Evolutionary conservation across 2,888 invertebrate genomes (phyloP), one percentile per base, ranked within the genome.

Genomic region (Acanthopleura granulata): DNA sequence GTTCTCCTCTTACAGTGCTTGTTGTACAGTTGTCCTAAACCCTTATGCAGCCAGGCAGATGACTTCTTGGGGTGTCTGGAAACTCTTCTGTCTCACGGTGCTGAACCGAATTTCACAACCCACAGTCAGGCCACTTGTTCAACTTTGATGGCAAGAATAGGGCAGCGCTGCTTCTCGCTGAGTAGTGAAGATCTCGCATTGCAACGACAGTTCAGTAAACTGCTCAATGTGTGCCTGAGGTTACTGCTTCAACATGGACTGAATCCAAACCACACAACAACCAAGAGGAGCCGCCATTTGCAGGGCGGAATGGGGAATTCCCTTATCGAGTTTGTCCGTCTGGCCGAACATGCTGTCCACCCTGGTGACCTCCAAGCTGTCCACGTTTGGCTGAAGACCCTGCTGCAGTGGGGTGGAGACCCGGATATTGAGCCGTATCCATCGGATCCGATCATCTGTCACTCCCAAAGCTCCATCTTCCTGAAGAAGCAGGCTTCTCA

Each of bases 331-430:
- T 93, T 92, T 77, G 89, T 92, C 78, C 90, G 91, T 79, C 88
- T 95, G 93, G 93, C 94, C 71, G 93, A 93, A 85, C 93, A 93
- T 86, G 94, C 94, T 50, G 91, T 94, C 62, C 93, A 92, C 76
- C 93, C 93, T 75, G 91, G 92, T 73, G 95, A 95, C 87, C 93
- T 95, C 85, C 92, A 93, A 80, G 93, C 94, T 87, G 93, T 95
- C 74, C 93, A 94, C 86, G 93, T 93, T 85, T 92, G 95, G 83
- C 93, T 94, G 4, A 90, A 94, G 78, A 94, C 94, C 0, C 91
- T 95, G 25, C 92, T 95, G 71, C 94, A 94, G 88, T 94, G 94
- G 86, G 94, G 95, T 73, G 95, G 94, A 62, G 93, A 95, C 91
- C 94, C 94, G 22, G 94, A 94, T 86, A 91, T 94, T 75, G 93